Evolutionary conservation across 2,797 vertebrate genomes (phyloP).

Genomic region (Atherinosoma microstoma): DNA sequence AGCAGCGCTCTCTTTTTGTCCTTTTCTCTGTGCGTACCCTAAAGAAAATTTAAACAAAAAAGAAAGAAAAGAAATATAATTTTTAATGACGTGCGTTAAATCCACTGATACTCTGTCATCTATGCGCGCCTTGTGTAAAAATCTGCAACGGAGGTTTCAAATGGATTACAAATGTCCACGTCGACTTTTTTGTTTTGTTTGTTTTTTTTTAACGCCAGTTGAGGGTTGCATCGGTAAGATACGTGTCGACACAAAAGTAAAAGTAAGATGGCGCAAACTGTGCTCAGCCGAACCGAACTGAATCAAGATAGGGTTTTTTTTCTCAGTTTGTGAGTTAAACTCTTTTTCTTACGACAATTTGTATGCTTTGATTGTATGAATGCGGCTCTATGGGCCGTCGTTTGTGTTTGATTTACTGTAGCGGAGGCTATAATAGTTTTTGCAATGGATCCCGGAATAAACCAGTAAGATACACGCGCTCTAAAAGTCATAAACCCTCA

Average conservation of each 20-base stretch:
- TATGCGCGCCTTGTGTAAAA: conserved; percentile 50
- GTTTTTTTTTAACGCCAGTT: conserved; percentile 42
- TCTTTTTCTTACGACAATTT: conserved; percentile 12
- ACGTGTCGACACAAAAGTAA: conserved; percentile 40
- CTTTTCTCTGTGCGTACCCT: conserved; percentile 53
- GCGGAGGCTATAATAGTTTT: conserved; percentile 62
- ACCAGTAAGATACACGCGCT: conserved; percentile 65
- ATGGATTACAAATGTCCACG: conserved; percentile 64
- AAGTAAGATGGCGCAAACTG: conserved; percentile 52
- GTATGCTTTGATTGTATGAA: conserved; percentile 12
- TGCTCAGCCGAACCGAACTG: conserved; percentile 1
- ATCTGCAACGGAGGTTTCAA: conserved; percentile 53
- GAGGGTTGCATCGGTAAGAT: conserved; percentile 60
- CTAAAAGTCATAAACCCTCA: conserved; percentile 81
- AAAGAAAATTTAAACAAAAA: conserved; percentile 9
- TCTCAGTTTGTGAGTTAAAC: conserved; percentile 4
- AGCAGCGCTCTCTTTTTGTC: conserved; percentile 58
- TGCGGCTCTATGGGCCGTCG: conserved; percentile 10
- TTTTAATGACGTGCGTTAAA: conserved; percentile 55
- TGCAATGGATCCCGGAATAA: conserved; percentile 70
- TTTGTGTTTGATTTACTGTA: conserved; percentile 61
- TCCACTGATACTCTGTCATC: conserved; percentile 44
- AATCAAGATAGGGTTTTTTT: background rate
- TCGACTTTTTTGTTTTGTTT: conserved; percentile 26
- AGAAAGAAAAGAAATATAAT: conserved; percentile 11